Conservation (phyloP, 2,113 vertebrate species). For the Oncorhynchus tshawytscha region DNA sequence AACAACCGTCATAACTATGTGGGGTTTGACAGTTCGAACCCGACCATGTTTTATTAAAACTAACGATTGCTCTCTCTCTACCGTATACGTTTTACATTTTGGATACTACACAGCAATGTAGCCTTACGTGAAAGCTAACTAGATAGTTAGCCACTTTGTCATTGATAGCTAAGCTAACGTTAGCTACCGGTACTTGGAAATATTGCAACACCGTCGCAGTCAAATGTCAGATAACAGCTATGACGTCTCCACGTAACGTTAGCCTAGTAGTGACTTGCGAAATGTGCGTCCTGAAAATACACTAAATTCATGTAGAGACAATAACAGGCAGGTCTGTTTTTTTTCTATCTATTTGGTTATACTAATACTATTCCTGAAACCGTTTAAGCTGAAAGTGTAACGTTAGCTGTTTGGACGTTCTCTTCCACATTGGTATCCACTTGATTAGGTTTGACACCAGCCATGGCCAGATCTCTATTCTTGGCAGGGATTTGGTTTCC, state of each 20-base stretch:
- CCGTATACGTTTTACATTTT: not conserved
- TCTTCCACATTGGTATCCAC: not conserved
- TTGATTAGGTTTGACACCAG: not conserved
- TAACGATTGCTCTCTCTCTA: not conserved
- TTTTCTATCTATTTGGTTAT: not conserved
- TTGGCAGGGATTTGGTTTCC: constrained; percentile 16
- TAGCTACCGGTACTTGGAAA: not conserved
- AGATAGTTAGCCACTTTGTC: not conserved
- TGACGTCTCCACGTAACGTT: not conserved
- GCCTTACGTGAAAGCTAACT: not conserved
- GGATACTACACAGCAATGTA: not conserved
- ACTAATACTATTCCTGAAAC: not conserved
- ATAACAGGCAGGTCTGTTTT: not conserved
- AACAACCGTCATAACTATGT: not conserved
- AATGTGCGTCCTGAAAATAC: not conserved
- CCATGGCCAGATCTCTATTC: not conserved
- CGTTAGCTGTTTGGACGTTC: too few relatives aligned
- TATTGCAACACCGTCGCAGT: not conserved
- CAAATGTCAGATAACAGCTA: not conserved
- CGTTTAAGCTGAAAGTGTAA: not conserved
- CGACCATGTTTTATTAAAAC: not conserved
- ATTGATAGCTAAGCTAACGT: not conserved
- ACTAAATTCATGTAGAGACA: not conserved
- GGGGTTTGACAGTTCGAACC: not conserved
- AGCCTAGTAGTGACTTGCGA: not conserved